These are phyloP conservation scores for Trichomalopsis sarcophagae DNA, from an alignment of 1,140 invertebrate genomes.

Conservation along the genomic window DNA sequence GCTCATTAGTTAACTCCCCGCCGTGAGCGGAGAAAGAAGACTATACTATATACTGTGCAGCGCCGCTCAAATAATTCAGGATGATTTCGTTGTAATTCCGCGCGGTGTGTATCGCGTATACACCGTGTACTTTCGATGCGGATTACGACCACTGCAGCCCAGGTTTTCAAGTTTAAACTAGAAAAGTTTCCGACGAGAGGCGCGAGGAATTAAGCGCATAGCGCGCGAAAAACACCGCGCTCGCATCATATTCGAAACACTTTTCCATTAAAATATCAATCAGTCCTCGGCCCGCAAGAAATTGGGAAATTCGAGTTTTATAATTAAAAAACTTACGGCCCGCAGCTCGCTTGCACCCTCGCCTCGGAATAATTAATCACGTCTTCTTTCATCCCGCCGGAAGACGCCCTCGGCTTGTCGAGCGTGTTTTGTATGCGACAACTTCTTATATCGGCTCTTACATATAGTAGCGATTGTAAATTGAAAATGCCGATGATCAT, in stretches of 20 bases:
- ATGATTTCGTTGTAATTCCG: background rate
- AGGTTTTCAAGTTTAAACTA: background rate
- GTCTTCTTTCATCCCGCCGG: background rate
- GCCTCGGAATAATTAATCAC: constrained; percentile 31
- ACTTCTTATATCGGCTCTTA: too few species aligned
- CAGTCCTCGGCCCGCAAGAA: background rate
- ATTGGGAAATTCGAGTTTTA: constrained; percentile 37
- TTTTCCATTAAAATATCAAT: constrained; percentile 35
- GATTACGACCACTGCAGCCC: background rate
- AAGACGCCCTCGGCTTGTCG: background rate
- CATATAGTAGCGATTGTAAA: background rate
- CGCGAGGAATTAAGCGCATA: background rate
- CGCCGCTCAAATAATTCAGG: background rate
- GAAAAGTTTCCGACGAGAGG: background rate
- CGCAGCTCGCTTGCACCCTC: too few species aligned
- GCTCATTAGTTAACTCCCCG: constrained; percentile 8
- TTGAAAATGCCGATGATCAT: background rate
- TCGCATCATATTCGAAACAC: background rate
- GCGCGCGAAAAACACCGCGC: background rate
- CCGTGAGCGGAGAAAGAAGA: background rate
- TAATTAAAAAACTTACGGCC: constrained; percentile 42
- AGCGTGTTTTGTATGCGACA: too few species aligned
- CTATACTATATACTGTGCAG: background rate
- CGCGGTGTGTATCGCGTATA: too few species aligned
- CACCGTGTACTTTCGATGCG: background rate